Percentiles rank a stretch among this genome's conserved stretches.
phyloP scores from a whole-genome alignment of 1,140 invertebrate genomes.

The Drosophila malerkotliana region DNA sequence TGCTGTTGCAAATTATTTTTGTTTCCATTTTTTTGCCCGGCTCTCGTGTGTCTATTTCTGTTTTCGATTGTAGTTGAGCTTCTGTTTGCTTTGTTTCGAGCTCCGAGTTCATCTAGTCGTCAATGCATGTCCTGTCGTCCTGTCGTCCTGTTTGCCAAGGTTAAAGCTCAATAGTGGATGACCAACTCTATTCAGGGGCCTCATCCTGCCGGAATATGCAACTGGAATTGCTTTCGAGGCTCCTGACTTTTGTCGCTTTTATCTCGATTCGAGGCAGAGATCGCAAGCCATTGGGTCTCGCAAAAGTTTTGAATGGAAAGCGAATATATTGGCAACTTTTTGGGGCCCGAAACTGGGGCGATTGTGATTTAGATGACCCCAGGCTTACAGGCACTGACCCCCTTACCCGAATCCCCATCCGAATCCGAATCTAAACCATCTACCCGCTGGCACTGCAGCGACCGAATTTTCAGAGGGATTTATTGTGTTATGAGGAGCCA shows the following conservation, averaged over 20 bases:
- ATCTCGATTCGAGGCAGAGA: background rate
- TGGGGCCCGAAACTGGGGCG: constrained; percentile 13
- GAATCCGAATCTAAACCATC: background rate
- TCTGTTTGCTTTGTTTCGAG: constrained; percentile 28
- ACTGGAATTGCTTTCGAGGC: too few relatives aligned
- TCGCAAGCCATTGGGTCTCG: background rate
- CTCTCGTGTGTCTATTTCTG: constrained; percentile 15
- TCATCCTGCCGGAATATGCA: too few relatives aligned
- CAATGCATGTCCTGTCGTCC: background rate
- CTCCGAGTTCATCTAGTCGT: background rate
- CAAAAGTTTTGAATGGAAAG: constrained; percentile 15
- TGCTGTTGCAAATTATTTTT: constrained; percentile 45
- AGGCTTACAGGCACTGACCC: constrained; percentile 9
- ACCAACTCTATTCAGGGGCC: background rate
- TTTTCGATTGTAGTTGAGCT: constrained; percentile 36
- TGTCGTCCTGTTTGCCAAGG: background rate
- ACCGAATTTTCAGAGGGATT: constrained; percentile 69
- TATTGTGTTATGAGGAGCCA: constrained; percentile 50
- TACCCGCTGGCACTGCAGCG: constrained; percentile 47
- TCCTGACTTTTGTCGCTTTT: background rate
- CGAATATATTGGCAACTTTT: constrained; percentile 33
- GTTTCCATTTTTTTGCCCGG: constrained; percentile 17
- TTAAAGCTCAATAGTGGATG: background rate
- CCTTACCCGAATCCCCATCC: background rate
- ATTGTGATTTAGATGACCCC: constrained; percentile 48